phyloP scores from a whole-genome alignment of 2,113 vertebrate genomes.

The Laticauda colubrina region DNA sequence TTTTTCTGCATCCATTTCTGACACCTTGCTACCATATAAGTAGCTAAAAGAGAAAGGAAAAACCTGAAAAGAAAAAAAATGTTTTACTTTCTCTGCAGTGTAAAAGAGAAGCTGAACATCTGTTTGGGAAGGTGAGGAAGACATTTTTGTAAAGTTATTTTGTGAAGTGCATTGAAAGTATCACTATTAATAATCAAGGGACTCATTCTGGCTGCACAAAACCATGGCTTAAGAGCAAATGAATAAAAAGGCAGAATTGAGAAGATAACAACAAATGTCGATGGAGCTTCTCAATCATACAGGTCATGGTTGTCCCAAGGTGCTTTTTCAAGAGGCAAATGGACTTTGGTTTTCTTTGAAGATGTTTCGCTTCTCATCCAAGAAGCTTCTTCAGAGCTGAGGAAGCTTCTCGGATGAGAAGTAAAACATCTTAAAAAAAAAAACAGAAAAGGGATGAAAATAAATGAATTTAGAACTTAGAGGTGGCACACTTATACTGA shows the following conservation, averaged over 20 bases:
- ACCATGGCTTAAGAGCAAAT: not conserved
- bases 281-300: too few relatives aligned
- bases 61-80: constrained; percentile 13
- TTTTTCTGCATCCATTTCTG: not conserved
- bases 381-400: too few relatives aligned
- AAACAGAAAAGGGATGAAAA: too few relatives aligned
- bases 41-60: not conserved
- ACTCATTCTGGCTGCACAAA: not conserved
- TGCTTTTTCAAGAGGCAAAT: too few relatives aligned
- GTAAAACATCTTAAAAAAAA: too few relatives aligned
- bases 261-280: not conserved
- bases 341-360: too few relatives aligned
- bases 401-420: too few relatives aligned
- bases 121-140: constrained; percentile 34
- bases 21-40: not conserved
- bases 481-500: too few relatives aligned
- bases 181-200: not conserved
- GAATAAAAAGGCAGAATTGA: not conserved
- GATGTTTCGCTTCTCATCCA: too few relatives aligned
- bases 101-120: constrained; percentile 40
- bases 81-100: not conserved
- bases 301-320: too few relatives aligned
- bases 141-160: constrained; percentile 51
- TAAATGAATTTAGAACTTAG: too few relatives aligned
- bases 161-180: not conserved